These are phyloP conservation scores for Lagorchestes hirsutus DNA, from an alignment of 2,797 vertebrate species.

Conservation along the genomic window DNA sequence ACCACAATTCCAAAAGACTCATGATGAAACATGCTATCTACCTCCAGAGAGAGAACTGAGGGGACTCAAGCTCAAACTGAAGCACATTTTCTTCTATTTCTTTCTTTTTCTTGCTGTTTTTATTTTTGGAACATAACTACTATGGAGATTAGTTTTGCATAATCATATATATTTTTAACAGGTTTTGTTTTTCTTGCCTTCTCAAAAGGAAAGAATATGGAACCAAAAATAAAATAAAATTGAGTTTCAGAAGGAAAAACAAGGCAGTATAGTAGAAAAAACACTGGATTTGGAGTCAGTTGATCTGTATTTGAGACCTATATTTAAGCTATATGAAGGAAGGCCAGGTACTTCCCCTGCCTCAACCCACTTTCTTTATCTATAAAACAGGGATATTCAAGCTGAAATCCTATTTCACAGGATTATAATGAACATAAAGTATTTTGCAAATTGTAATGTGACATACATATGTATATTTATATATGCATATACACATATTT, in stretches of 20 bases:
- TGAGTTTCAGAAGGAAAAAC: background rate
- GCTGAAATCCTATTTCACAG: background rate
- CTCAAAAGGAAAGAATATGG: background rate
- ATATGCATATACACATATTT: too few relatives aligned
- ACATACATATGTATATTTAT: background rate
- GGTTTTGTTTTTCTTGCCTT: background rate
- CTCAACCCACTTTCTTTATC: background rate
- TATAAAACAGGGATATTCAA: background rate
- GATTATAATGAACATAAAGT: background rate
- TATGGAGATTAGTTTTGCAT: background rate
- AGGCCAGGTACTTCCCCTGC: background rate
- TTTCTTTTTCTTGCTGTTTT: background rate
- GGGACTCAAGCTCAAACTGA: background rate
- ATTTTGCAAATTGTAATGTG: background rate
- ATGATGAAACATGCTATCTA: background rate
- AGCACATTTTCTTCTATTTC: background rate
- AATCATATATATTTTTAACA: background rate
- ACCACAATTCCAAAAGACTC: background rate
- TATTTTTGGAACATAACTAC: background rate
- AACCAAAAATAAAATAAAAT: background rate
- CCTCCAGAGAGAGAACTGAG: background rate
- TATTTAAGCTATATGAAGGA: background rate
- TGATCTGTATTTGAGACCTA: background rate
- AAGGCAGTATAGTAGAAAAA: background rate
- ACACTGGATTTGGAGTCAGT: background rate